Percentiles rank a stretch among this genome's conserved stretches.
These are phyloP conservation scores for Poeciliopsis infans DNA, from an alignment of 2,797 vertebrate genomes.

Conservation along the genomic window DNA sequence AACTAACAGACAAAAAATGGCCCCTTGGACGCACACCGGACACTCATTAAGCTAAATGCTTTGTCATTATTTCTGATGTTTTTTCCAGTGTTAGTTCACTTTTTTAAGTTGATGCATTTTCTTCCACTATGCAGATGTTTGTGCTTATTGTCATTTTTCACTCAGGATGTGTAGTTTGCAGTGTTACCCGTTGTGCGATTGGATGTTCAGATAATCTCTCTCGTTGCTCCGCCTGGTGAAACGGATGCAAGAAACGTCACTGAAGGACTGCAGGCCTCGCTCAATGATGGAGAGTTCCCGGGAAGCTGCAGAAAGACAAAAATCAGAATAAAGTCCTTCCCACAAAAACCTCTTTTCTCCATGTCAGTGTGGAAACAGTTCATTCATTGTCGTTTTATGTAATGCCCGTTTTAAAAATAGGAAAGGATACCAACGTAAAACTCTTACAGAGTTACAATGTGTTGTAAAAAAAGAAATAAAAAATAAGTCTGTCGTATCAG, in stretches of 20 bases:
- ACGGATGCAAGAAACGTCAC: slow-evolving; percentile 63
- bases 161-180: not conserved
- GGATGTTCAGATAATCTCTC: slow-evolving; percentile 71
- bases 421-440: too few species aligned
- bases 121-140: not conserved
- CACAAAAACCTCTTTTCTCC: not conserved
- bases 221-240: slow-evolving; percentile 56
- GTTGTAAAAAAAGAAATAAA: too few species aligned
- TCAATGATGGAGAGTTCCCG: slow-evolving; percentile 66
- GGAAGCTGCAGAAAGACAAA: slow-evolving; percentile 43
- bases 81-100: not conserved
- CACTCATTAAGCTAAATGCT: not conserved
- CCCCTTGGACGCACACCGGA: too few species aligned
- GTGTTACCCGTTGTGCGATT: slow-evolving; percentile 58
- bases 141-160: not conserved
- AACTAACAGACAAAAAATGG: too few species aligned
- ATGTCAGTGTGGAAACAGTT: not conserved
- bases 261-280: slow-evolving; percentile 67
- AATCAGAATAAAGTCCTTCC: not conserved
- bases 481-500: not conserved
- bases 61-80: not conserved
- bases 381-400: too few species aligned
- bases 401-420: too few species aligned
- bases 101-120: not conserved
- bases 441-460: too few species aligned